Evolutionary conservation across 2,113 vertebrate species (phyloP), one percentile per base, ranked within the genome.

Genomic region (Baryphthengus martii): DNA sequence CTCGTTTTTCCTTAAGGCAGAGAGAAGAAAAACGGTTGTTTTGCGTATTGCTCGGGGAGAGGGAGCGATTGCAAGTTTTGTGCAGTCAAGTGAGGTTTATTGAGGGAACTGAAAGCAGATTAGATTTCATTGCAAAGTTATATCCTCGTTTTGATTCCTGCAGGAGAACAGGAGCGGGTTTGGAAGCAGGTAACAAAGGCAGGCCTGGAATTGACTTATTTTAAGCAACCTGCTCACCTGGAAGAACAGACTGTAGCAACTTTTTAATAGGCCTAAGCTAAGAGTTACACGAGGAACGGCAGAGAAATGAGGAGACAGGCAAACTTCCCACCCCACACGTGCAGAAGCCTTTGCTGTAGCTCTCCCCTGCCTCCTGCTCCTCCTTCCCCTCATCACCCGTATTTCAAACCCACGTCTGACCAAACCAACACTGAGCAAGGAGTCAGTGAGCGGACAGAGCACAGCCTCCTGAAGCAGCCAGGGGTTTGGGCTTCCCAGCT

Each of bases 1-100:
- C 98, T 25, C 99, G 98, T 67, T 99, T 99, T 97, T 99, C 99
- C 99, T 99, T 79, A 76, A 76, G 93, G 65, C 85, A 59, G 26
- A 63, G 23, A 85, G 90, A 70, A 96, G 39, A 86, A 74, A 92
- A 79, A 53, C 0, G 1, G 44, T 9, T 42, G 68, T 88, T 67
- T 55, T 16, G 23, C 11, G 35, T 6, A 4, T 68, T 14, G 8
- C 55, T 78, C 19, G 28, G 16, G 0, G n/a, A n/a, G 10, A 66
- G 35, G 31, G 11, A 84, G 28, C 29, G 14, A 25, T 1, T 10
- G 28, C 37, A 71, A 26, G 5, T 40, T 42, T 3, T 4, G 9
- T 6, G 67, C 68, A 93, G 50, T 18, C 59, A 35, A 71, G 35
- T 7, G 44, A 84, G 44, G 29, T 37, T 90, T 53, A 40, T 29